These are phyloP conservation scores for Bombus superbus DNA, from an alignment of 1,140 invertebrate genomes.

Conservation along the genomic window DNA sequence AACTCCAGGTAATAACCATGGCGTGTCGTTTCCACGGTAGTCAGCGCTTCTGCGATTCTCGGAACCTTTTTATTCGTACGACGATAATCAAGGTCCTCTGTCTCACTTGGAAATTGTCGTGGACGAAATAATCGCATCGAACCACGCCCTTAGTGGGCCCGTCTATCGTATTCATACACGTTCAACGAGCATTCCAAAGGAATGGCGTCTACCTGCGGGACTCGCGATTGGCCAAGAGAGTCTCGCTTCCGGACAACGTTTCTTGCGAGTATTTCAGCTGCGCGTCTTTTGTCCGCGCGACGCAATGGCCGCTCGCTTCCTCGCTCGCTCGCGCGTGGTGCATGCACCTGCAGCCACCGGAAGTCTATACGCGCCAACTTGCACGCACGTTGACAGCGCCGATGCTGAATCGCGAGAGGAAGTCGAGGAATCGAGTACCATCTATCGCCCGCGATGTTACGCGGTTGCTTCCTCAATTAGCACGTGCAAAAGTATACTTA, in stretches of 20 bases:
- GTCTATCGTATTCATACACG: neutral
- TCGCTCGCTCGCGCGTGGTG: neutral
- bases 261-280: conserved; percentile 49
- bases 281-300: conserved; percentile 50
- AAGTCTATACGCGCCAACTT: conserved; percentile 43
- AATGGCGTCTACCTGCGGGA: conserved; percentile 59
- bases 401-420: conserved; percentile 10
- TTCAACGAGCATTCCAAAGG: conserved; percentile 16
- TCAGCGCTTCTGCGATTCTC: neutral
- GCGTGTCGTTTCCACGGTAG: neutral
- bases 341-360: conserved; percentile 59
- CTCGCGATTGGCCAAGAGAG: conserved; percentile 65
- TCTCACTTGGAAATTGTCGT: neutral
- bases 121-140: conserved; percentile 61
- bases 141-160: conserved; percentile 65
- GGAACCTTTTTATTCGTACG: neutral
- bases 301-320: conserved; percentile 47
- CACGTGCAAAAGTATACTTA: neutral
- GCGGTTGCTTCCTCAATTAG: neutral
- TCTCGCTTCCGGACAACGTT: conserved; percentile 61
- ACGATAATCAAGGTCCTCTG: conserved; percentile 6
- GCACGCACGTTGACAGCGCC: conserved; percentile 55
- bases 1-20: neutral
- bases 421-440: neutral
- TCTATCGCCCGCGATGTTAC: neutral